phyloP scores from a whole-genome alignment of 2,113 vertebrate species.

The rat (Rattus norvegicus) region DNA sequence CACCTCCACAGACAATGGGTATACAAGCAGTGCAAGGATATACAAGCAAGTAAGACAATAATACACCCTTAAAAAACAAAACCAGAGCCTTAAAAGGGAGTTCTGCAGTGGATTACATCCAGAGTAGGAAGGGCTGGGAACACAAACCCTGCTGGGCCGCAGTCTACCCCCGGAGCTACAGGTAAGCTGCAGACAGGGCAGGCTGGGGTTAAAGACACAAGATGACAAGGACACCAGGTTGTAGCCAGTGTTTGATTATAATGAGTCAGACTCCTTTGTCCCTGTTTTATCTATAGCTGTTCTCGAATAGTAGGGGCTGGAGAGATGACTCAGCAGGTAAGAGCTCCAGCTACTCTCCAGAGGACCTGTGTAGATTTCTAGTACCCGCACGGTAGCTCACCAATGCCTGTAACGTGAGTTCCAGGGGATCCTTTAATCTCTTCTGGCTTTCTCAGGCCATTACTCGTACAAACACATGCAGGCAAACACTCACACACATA shows the following conservation, averaged over 20 bases:
- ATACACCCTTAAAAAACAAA: neutral
- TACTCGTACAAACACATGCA: neutral
- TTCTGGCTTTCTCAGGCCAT: neutral
- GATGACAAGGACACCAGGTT: neutral
- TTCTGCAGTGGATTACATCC: neutral
- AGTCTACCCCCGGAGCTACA: neutral
- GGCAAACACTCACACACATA: neutral
- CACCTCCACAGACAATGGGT: too few relatives aligned
- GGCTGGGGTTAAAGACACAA: neutral
- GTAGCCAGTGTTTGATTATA: neutral
- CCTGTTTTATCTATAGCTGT: neutral
- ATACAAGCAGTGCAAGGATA: neutral
- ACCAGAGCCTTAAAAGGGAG: neutral
- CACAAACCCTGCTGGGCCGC: neutral
- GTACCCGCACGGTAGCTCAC: neutral
- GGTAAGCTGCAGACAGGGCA: neutral
- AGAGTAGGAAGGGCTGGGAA: neutral
- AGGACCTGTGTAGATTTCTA: neutral
- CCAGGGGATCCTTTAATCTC: neutral
- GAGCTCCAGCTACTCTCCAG: neutral
- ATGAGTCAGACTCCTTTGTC: neutral
- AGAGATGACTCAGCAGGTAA: neutral
- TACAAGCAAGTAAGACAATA: neutral
- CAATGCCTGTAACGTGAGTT: neutral
- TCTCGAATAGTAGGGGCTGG: neutral